Percentiles rank a stretch among this genome's conserved stretches.
These are phyloP conservation scores for Ptyas mucosa DNA, from an alignment of 2,113 vertebrate genomes.

Conservation along the genomic window DNA sequence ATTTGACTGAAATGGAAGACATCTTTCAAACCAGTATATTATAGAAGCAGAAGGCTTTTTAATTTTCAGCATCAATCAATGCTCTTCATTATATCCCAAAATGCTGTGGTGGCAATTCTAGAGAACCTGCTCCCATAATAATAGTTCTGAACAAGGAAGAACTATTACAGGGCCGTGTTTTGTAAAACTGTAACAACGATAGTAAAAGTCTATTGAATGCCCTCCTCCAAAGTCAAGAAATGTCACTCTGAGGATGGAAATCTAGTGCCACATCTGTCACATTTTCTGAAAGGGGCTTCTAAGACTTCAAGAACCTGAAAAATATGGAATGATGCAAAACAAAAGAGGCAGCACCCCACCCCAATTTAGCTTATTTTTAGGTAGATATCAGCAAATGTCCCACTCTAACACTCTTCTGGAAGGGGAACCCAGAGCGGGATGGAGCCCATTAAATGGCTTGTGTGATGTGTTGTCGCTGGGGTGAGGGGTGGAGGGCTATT, in stretches of 20 bases:
- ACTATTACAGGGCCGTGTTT: neutral
- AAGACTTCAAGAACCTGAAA: neutral
- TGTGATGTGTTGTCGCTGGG: no score
- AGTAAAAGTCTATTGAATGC: neutral
- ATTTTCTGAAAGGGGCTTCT: neutral
- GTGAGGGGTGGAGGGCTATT: no score
- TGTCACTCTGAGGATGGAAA: neutral
- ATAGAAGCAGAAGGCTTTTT: neutral
- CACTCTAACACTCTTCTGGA: no score
- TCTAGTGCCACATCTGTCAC: neutral
- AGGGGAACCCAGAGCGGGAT: no score
- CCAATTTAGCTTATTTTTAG: neutral
- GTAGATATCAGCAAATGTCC: neutral
- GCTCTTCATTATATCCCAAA: neutral
- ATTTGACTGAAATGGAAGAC: neutral
- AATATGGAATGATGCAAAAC: neutral
- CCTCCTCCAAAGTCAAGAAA: neutral
- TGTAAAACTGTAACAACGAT: neutral
- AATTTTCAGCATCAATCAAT: neutral
- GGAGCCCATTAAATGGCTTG: no score
- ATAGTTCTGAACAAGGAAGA: neutral
- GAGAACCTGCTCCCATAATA: neutral
- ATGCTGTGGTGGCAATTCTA: neutral
- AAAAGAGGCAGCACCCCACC: neutral
- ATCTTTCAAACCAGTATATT: neutral